Evolutionary conservation across 1,140 invertebrate genomes (phyloP).

Genomic region (Venturia canescens): DNA sequence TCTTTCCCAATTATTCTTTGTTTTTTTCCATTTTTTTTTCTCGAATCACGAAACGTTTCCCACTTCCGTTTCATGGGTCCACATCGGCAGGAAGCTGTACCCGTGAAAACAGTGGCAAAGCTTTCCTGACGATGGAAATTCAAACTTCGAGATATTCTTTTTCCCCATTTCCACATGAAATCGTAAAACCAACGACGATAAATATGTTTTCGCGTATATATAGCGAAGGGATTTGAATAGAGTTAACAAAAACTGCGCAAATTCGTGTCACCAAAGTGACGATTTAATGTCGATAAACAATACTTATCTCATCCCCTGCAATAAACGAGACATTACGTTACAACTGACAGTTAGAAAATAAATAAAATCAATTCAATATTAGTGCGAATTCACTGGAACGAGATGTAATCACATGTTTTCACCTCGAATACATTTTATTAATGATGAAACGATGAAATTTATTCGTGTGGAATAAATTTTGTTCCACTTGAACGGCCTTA

Average conservation of each 20-base stretch:
- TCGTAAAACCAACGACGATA: not conserved
- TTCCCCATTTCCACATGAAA: not conserved
- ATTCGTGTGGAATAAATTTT: too few species aligned
- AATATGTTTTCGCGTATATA: not conserved
- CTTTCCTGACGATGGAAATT: not conserved
- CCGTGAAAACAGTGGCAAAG: constrained; percentile 7
- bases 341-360: too few species aligned
- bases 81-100: constrained; percentile 17
- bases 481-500: too few species aligned
- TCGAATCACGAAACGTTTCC: constrained; percentile 2
- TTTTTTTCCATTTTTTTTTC: constrained; percentile 7
- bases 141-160: not conserved
- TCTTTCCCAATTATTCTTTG: not conserved
- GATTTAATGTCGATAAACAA: too few species aligned
- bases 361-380: too few species aligned
- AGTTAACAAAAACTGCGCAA: not conserved
- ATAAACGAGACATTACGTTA: too few species aligned
- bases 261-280: not conserved
- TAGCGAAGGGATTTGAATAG: too few species aligned
- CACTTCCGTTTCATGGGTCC: constrained; percentile 8
- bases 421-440: too few species aligned
- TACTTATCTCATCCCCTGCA: too few species aligned
- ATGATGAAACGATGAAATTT: too few species aligned
- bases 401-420: too few species aligned
- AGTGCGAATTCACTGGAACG: too few species aligned